A percentile compares a stretch with the other conserved stretches of the same genome.
These are phyloP conservation scores for Tortricodes alternella DNA, from an alignment of 2,888 invertebrate species.

Conservation along the genomic window DNA sequence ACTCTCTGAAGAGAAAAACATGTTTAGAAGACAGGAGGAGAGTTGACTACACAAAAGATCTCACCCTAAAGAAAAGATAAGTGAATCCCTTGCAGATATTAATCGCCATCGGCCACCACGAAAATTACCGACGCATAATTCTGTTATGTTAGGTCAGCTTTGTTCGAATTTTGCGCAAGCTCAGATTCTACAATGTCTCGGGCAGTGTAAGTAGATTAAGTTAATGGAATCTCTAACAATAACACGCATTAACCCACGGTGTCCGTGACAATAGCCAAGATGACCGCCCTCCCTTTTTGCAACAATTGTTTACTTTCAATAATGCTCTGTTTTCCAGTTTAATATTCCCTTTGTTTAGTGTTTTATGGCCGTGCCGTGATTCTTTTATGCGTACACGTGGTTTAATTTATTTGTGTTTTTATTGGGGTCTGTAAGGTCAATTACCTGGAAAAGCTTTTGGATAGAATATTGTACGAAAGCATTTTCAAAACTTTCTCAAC, in stretches of 20 bases:
- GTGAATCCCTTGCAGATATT: neutral
- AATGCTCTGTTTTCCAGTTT: constrained; percentile 31
- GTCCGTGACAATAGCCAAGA: constrained; percentile 17
- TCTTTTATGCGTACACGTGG: neutral
- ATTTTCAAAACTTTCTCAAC: too few relatives aligned
- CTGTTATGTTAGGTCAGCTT: constrained; percentile 12
- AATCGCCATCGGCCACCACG: neutral
- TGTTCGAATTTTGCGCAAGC: constrained; percentile 7
- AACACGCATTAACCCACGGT: constrained; percentile 24
- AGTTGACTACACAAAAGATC: too few relatives aligned
- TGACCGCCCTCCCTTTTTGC: constrained; percentile 11
- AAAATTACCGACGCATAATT: neutral
- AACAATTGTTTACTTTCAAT: constrained; percentile 36
- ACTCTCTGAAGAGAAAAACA: too few relatives aligned
- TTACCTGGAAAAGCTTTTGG: neutral
- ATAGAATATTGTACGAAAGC: neutral
- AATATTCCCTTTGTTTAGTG: constrained; percentile 16
- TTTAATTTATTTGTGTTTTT: neutral
- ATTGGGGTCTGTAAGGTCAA: too few relatives aligned
- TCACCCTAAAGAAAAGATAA: neutral
- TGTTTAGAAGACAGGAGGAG: too few relatives aligned
- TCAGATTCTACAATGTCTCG: constrained; percentile 20
- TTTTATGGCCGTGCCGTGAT: constrained; percentile 1
- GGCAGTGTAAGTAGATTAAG: constrained; percentile 27
- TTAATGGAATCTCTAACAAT: constrained; percentile 31